These are phyloP conservation scores for Periparus ater DNA, from an alignment of 2,797 vertebrate species.

Conservation along the genomic window DNA sequence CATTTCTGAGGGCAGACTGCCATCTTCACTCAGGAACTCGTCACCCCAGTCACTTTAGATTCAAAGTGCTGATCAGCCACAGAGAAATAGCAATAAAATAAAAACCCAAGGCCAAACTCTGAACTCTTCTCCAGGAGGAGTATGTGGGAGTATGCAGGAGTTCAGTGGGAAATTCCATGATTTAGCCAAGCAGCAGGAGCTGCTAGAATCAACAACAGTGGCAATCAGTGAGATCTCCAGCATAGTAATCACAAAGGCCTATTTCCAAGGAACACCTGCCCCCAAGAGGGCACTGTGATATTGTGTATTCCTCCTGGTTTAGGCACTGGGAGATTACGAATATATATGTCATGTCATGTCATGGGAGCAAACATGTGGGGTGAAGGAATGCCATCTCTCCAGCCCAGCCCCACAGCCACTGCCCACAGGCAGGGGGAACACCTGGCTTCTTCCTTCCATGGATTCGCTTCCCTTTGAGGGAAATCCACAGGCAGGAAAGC, in stretches of 20 bases:
- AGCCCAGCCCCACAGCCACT: not conserved
- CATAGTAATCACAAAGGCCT: rapidly evolving
- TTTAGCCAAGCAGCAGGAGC: not conserved
- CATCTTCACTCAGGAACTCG: not conserved
- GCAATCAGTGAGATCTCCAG: not conserved
- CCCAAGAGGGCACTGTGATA: conserved; percentile 55
- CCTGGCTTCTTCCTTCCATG: not conserved
- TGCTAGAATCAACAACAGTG: not conserved
- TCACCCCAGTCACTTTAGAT: not conserved
- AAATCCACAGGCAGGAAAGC: not conserved
- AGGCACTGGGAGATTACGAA: not conserved
- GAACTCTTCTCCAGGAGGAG: not conserved
- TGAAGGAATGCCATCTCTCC: too few species aligned
- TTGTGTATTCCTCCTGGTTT: not conserved
- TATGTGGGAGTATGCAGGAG: too few species aligned
- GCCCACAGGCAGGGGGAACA: not conserved
- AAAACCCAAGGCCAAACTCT: not conserved
- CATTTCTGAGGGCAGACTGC: conserved; percentile 49
- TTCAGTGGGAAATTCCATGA: not conserved
- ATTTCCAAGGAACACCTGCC: conserved; percentile 28
- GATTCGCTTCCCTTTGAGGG: not conserved
- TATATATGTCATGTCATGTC: rapidly evolving
- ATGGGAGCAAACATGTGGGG: not conserved
- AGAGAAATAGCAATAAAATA: not conserved
- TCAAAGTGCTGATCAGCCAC: not conserved